phyloP scores from a whole-genome alignment of 2,888 invertebrate genomes.

The Chrysodeixis includens region DNA sequence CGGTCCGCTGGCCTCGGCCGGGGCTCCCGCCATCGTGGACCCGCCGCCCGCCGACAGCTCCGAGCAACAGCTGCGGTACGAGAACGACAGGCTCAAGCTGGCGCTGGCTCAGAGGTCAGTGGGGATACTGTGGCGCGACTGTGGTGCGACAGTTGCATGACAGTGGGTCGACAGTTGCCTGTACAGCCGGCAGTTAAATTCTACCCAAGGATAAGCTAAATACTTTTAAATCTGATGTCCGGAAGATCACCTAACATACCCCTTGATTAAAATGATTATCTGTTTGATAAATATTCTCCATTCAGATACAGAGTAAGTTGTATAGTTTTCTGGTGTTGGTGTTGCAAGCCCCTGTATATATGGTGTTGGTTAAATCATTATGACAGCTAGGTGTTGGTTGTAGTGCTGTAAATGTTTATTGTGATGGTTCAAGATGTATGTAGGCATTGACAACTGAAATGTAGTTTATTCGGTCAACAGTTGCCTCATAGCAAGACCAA shows the following conservation, averaged over 20 bases:
- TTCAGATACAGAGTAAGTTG: conserved; percentile 1
- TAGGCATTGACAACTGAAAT: no score
- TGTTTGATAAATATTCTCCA: not conserved
- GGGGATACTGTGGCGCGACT: not conserved
- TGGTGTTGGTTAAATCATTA: not conserved
- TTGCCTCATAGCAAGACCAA: no score
- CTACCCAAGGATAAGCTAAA: not conserved
- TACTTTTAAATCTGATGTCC: not conserved
- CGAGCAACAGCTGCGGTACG: conserved; percentile 98
- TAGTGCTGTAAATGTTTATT: not conserved
- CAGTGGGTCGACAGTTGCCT: not conserved
- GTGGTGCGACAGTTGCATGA: not conserved
- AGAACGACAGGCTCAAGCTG: conserved; percentile 98
- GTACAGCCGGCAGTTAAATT: not conserved
- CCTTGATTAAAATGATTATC: not conserved
- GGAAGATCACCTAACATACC: not conserved
- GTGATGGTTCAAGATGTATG: not conserved
- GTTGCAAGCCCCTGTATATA: not conserved
- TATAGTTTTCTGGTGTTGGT: not conserved
- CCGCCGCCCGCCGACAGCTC: conserved; percentile 69
- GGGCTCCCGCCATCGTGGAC: conserved; percentile 61
- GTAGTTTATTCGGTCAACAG: no score
- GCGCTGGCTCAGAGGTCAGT: conserved; percentile 96
- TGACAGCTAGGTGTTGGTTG: not conserved
- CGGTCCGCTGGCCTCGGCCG: conserved; percentile 67